Evolutionary conservation across 2,113 vertebrate genomes (phyloP).

Genomic region (Triplophysa siluroides): DNA sequence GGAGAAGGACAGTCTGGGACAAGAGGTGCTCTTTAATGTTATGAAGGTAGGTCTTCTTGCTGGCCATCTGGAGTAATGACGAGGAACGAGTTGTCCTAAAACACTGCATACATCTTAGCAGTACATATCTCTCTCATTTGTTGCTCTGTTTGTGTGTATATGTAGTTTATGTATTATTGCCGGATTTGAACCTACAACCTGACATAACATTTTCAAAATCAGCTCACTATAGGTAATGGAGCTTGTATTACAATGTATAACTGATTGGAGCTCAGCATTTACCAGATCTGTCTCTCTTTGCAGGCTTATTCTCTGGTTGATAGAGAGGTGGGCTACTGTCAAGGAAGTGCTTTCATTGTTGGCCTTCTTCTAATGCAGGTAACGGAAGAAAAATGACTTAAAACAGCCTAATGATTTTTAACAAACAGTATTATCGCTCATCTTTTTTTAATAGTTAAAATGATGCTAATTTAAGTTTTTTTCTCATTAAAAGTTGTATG

Average conservation of each 20-base stretch:
- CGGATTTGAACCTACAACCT: not conserved
- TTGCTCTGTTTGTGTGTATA: not conserved
- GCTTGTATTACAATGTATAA: not conserved
- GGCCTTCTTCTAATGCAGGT: conserved; percentile 99
- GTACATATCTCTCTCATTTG: not conserved
- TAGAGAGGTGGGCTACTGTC: conserved; percentile 97
- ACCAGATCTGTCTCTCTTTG: conserved; percentile 53
- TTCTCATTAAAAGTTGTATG: no score
- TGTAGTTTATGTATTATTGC: not conserved
- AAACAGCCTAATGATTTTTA: not conserved
- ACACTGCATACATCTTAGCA: not conserved
- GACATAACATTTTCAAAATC: not conserved
- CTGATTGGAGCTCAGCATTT: not conserved
- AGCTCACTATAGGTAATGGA: conserved; percentile 28
- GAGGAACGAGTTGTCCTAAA: not conserved
- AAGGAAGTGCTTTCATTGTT: conserved; percentile 98
- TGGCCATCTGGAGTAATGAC: not conserved
- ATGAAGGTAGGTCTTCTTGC: conserved; percentile 85
- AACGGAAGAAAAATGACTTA: conserved; percentile 24
- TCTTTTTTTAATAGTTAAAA: no score
- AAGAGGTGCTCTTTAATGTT: conserved; percentile 99
- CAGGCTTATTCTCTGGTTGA: conserved; percentile 98
- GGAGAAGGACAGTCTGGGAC: conserved; percentile 96
- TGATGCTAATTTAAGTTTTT: no score
- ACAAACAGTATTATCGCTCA: no score